Base-by-base conservation (phyloP, 2,888 invertebrate genomes). In the Ernsta delagoae region DNA sequence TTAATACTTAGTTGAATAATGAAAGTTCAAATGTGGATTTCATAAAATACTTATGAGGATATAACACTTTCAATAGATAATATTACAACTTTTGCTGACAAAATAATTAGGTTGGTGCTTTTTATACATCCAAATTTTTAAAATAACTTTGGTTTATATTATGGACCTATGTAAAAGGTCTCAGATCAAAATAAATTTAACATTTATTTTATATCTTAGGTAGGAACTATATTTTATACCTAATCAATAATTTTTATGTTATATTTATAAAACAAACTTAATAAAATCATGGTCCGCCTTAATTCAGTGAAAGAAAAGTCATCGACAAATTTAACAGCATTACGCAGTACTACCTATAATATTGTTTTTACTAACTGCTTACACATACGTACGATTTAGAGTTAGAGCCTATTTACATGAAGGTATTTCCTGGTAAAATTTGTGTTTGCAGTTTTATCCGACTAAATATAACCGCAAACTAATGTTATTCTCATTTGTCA, bases 241-340 rank as follows among this genome's bases (percentile, higher is more conserved):
- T 24, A 1, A 24, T 24, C 1, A 1, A 24, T 24, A 24, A 24
- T 24, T 24, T 24, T 24, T 24, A 24, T 24, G 24, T 24, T 24
- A 24, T 24, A 1, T 24, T 3, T 24, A 24, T 24, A 61, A 64
- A 66, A 66, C 69, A 73, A 64, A 66, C 70, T 71, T 75, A 75
- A 75, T 75, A 73, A 74, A 75, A 71, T 72, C 69, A 50, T 71
- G 67, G 72, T 73, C 7, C 24, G 24, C 1, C 70, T 74, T 71
- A 65, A 73, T 73, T 74, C 73, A 71, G 75, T 72, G 76, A 76
- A 77, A 75, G 76, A 77, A 1, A 24, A 24, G 71, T 77, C 77
- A 77, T 77, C 74, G 62, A 63, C 73, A 56, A 71, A 74, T 74
- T 70, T 74, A 74, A 72, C 72, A 59, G 59, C 61, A 70, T 8